These are phyloP conservation scores for Bradypus variegatus DNA, from an alignment of 2,797 vertebrate genomes.

Conservation along the genomic window DNA sequence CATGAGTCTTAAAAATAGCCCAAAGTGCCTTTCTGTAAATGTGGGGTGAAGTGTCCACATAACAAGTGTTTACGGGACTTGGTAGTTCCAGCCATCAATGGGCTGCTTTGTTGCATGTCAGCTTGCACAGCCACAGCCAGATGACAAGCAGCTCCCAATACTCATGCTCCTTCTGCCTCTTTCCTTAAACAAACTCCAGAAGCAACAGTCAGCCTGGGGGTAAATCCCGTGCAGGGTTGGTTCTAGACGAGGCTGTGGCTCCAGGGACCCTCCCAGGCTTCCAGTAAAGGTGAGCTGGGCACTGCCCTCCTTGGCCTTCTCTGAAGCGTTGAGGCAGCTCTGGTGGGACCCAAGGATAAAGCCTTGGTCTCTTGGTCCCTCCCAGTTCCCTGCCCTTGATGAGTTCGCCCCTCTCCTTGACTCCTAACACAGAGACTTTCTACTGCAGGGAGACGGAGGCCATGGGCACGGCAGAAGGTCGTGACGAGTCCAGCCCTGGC, in stretches of 20 bases:
- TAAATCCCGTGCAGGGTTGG: neutral
- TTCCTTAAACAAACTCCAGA: slow-evolving; percentile 28
- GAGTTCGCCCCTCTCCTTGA: neutral
- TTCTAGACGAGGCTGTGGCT: neutral
- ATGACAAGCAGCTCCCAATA: neutral
- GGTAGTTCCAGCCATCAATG: neutral
- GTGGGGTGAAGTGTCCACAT: slow-evolving; percentile 11
- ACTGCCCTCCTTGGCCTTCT: neutral
- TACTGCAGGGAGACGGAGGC: neutral
- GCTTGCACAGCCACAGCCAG: neutral
- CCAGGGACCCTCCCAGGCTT: neutral
- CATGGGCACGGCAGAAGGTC: neutral
- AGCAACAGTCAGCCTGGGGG: neutral
- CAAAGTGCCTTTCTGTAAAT: neutral
- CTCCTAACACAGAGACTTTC: neutral
- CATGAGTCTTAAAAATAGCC: slow-evolving; percentile 42
- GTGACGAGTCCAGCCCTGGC: neutral
- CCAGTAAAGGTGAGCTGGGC: neutral
- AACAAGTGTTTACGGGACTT: slow-evolving; percentile 32
- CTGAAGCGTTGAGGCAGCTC: neutral
- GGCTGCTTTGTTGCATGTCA: slow-evolving; percentile 14
- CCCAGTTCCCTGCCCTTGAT: neutral
- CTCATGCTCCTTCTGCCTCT: neutral
- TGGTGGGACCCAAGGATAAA: neutral
- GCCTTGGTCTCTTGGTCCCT: neutral